A percentile compares a stretch with the other conserved stretches of the same genome.
These are phyloP conservation scores for Pyrrhosoma nymphula DNA, from an alignment of 2,888 invertebrate genomes.

Conservation along the genomic window DNA sequence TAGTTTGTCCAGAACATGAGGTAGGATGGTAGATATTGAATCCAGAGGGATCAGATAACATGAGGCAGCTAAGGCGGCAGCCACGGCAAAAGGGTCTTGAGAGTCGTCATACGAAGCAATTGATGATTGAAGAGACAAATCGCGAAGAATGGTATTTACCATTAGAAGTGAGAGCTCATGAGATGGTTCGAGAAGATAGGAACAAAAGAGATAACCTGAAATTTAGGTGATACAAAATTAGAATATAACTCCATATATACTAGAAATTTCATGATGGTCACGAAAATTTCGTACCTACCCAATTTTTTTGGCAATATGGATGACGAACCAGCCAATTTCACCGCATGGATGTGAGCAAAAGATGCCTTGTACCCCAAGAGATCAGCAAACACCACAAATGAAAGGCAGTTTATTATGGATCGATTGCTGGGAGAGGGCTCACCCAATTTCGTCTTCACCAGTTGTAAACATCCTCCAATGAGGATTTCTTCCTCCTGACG, in stretches of 20 bases:
- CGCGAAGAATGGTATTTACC: constrained; percentile 71
- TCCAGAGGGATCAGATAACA: constrained; percentile 70
- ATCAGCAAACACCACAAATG: constrained; percentile 71
- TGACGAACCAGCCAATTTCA: constrained; percentile 71
- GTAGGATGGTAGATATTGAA: constrained; percentile 69
- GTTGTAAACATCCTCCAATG: constrained; percentile 69
- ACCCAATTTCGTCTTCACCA: constrained; percentile 69
- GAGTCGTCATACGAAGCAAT: constrained; percentile 42
- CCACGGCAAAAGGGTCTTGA: constrained; percentile 65
- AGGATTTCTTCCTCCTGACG: constrained; percentile 71
- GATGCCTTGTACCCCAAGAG: constrained; percentile 71
- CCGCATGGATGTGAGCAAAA: constrained; percentile 72
- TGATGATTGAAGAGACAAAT: constrained; percentile 70
- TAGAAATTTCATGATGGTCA: not conserved
- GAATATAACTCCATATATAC: not conserved
- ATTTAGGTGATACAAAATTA: constrained; percentile 4
- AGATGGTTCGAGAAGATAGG: constrained; percentile 69
- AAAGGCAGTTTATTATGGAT: constrained; percentile 69
- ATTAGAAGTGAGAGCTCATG: constrained; percentile 71
- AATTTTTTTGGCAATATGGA: constrained; percentile 71
- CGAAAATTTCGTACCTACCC: constrained; percentile 68
- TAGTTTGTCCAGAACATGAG: constrained; percentile 70
- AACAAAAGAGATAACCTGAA: constrained; percentile 71
- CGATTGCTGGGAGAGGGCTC: constrained; percentile 69
- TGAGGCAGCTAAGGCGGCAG: constrained; percentile 70